These are phyloP conservation scores for Papilio gigon DNA, from an alignment of 2,888 invertebrate species.

Conservation along the genomic window DNA sequence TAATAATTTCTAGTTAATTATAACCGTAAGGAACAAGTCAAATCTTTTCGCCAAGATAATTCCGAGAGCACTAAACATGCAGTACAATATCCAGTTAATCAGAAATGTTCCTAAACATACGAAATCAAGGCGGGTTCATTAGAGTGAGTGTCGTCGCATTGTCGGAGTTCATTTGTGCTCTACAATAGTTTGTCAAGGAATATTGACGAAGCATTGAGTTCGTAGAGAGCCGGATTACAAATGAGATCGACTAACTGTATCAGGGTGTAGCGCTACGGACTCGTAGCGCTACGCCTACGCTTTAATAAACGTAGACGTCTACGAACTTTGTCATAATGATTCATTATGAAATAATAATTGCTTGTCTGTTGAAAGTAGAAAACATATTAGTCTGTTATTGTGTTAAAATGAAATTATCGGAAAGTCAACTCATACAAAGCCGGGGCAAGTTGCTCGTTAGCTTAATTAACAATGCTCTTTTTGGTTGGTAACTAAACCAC, in stretches of 20 bases:
- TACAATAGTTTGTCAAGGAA: conserved; percentile 40
- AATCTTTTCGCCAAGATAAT: no score
- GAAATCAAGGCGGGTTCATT: conserved; percentile 34
- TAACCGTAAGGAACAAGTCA: no score
- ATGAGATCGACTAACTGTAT: conserved; percentile 35
- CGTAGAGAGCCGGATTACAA: conserved; percentile 28
- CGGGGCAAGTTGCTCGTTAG: not conserved
- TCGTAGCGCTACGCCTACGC: conserved; percentile 7
- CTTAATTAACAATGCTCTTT: conserved; percentile 16
- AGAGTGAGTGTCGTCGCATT: conserved; percentile 29
- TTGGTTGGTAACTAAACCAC: conserved; percentile 1
- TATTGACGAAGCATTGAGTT: conserved; percentile 35
- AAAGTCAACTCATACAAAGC: not conserved
- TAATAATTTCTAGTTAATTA: no score
- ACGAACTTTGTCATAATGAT: not conserved
- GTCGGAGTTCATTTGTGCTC: conserved; percentile 36
- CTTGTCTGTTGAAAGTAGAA: no score
- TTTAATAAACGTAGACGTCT: conserved; percentile 6
- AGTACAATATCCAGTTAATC: conserved; percentile 8
- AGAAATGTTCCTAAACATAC: conserved; percentile 22
- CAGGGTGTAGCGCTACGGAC: conserved; percentile 7
- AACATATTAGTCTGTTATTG: no score
- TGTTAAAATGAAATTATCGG: not conserved
- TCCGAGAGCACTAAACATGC: not conserved
- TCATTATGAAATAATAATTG: no score